Evolutionary conservation across 2,113 vertebrate species (phyloP), one percentile per base, ranked within the genome.

Genomic region (Chinchilla lanigera): DNA sequence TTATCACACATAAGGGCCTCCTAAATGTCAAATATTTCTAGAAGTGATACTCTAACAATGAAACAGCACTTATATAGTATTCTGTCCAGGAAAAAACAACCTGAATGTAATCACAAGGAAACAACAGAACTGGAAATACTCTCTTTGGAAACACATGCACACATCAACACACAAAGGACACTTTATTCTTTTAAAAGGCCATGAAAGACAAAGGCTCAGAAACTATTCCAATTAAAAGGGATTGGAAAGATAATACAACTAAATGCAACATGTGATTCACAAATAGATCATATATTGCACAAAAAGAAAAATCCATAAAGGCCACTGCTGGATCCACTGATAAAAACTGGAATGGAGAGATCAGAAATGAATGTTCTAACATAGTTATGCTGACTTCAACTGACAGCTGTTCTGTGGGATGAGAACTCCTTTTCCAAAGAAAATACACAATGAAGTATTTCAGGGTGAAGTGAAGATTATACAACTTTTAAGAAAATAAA

Each of bases 131-230:
- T 77, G 92, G 41, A 92, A 92, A 92, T 12, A 94, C 41, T 94
- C 20, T 58, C 56, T 83, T 75, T 71, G 52, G 22, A 6, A 11
- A 63, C 35, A 52, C 35, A 41, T 22, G 28, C 71, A 81, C 63
- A 86, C 44, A 52, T 35, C 22, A 19, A 67, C 44, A 52, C 61
- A 65, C 35, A 77, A 50, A 92, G 63, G 41, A 84, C 58, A 67
- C n/a, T 81, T 22, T 41, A 90, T 93, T 93, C 86, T 94, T 96
- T 92, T 71, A 71, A 95, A 95, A 89, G 60, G 41, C 73, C 80
- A 71, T 38, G n/a, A 71, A 44, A 77, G 41, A 44, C 22, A 44
- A 75, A 75, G 38, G 24, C 22, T 73, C 1, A 73, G 38, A 73
- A 41, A 73, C 20, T 38, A 9, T 75, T 77, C 24, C 41, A 77